A percentile compares a stretch with the other conserved stretches of the same genome.
These are phyloP conservation scores for Sinodicranocentrus sp. DNA, from an alignment of 2,888 invertebrate species.

Conservation along the genomic window DNA sequence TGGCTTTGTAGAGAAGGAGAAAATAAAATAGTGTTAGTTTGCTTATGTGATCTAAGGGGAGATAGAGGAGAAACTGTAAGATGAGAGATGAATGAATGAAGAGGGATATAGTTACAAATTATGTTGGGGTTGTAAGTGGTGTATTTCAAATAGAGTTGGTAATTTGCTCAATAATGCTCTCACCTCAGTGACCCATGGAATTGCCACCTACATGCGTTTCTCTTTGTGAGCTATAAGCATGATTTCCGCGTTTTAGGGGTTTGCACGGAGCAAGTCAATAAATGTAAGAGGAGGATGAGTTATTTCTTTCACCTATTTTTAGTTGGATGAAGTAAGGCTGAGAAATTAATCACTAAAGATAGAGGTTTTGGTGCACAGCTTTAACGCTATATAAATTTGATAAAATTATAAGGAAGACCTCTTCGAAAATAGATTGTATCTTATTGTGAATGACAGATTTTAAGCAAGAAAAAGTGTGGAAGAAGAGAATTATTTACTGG, in stretches of 20 bases:
- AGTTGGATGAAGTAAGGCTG: background rate
- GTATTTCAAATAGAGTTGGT: conserved; percentile 4
- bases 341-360: no score
- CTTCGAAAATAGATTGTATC: no score
- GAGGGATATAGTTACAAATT: no score
- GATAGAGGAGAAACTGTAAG: background rate
- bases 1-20: conserved; percentile 17
- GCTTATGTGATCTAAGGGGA: background rate
- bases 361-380: no score
- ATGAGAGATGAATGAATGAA: background rate
- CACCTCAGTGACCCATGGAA: conserved; percentile 35
- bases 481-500: no score
- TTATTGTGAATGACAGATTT: no score
- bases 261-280: background rate
- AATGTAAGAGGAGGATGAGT: background rate
- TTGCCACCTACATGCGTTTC: conserved; percentile 42
- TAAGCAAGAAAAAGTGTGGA: no score
- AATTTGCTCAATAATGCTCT: conserved; percentile 34
- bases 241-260: conserved; percentile 25
- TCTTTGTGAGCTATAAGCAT: conserved; percentile 24
- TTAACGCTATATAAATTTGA: no score
- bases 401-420: no score
- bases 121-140: no score
- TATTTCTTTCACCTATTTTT: conserved; percentile 26
- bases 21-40: conserved; percentile 2